Percentiles rank a stretch among this genome's conserved stretches.
phyloP scores from a whole-genome alignment of 2,797 vertebrate species.

The Falco berigora region DNA sequence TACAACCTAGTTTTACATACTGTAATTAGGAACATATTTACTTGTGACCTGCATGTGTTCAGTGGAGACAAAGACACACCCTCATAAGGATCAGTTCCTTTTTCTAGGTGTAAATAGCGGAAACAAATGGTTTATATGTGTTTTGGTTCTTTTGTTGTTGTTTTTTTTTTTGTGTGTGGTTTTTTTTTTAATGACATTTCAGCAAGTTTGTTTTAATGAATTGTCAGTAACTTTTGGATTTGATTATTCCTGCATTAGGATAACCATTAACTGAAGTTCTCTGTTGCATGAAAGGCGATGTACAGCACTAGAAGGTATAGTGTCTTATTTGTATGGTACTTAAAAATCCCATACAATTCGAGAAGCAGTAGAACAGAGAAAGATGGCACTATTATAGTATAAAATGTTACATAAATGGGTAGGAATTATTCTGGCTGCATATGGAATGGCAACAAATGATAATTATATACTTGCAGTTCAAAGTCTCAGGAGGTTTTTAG shows the following conservation, averaged over 20 bases:
- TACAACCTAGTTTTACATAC: neutral
- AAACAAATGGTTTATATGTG: neutral
- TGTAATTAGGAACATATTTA: neutral
- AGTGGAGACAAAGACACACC: neutral
- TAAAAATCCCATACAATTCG: neutral
- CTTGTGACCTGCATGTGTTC: neutral
- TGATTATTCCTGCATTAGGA: neutral
- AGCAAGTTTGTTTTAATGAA: neutral
- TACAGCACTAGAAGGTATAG: neutral
- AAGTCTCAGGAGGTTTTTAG: neutral
- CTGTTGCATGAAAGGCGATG: neutral
- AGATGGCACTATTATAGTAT: neutral
- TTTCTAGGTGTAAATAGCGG: neutral
- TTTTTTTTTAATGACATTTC: neutral
- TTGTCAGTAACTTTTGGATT: neutral
- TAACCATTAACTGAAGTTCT: neutral
- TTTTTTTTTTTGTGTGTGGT: neutral
- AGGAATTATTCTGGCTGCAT: neutral
- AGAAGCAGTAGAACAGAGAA: neutral
- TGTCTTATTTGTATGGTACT: neutral
- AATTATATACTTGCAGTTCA: neutral
- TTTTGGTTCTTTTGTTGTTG: neutral
- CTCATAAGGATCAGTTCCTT: neutral
- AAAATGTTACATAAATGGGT: neutral
- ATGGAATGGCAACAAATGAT: neutral